A percentile compares a stretch with the other conserved stretches of the same genome.
phyloP scores from a whole-genome alignment of 1,140 invertebrate genomes.

The Nylanderia fulva region DNA sequence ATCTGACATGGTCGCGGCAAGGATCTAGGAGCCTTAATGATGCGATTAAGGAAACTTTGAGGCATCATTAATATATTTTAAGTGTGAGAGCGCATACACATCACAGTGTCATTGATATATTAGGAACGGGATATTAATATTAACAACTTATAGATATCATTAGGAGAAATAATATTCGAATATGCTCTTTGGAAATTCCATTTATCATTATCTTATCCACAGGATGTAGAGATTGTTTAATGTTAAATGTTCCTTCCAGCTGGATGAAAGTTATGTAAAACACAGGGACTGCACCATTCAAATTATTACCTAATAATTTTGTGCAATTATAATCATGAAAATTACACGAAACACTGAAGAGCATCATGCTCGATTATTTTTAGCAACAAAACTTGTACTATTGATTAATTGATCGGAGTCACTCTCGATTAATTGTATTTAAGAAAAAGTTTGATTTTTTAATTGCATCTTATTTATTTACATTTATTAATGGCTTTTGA shows the following conservation, averaged over 20 bases:
- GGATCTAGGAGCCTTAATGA: no score
- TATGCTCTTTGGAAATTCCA: background rate
- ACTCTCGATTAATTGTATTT: background rate
- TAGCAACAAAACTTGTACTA: background rate
- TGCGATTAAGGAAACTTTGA: background rate
- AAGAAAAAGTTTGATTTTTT: background rate
- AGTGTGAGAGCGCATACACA: background rate
- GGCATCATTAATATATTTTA: constrained; percentile 10
- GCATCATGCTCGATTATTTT: background rate
- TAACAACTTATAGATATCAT: background rate
- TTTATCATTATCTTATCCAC: background rate
- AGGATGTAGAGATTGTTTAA: background rate
- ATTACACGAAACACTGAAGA: background rate
- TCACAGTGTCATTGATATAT: background rate
- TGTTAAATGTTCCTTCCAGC: constrained; percentile 30
- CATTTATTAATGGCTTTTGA: background rate
- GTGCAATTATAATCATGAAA: background rate
- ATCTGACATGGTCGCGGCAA: no score
- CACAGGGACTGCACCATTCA: background rate
- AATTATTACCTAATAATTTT: constrained; percentile 2
- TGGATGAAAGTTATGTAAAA: constrained; percentile 8
- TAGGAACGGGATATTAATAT: background rate
- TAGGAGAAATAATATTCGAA: background rate
- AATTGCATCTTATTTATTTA: constrained; percentile 1
- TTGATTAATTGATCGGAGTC: background rate